Evolutionary conservation across 2,113 vertebrate genomes (phyloP).

Genomic region (Turdus rufiventris): DNA sequence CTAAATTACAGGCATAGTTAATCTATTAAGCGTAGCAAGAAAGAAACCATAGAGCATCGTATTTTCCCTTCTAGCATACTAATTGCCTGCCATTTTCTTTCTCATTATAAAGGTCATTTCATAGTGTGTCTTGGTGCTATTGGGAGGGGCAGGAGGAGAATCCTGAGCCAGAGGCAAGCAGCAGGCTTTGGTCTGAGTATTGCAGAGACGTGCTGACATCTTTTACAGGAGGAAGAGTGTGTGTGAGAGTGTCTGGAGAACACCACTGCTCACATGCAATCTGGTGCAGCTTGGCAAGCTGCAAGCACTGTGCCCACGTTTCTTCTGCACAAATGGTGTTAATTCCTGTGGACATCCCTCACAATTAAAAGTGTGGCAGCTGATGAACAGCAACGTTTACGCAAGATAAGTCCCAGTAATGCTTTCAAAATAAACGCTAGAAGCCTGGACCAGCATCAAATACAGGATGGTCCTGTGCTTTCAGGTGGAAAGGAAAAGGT

Average conservation of each 20-base stretch:
- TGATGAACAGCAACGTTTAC: not conserved
- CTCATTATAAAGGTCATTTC: conserved; percentile 22
- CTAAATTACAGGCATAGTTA: conserved; percentile 31
- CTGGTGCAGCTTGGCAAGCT: not conserved
- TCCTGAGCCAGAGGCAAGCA: not conserved
- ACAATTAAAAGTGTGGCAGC: not conserved
- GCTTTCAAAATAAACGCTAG: conserved; percentile 3
- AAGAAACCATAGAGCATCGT: not conserved
- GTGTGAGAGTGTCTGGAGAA: not conserved
- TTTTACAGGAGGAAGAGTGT: not conserved
- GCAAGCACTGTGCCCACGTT: not conserved
- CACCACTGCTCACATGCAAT: not conserved
- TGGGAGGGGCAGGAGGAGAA: not conserved
- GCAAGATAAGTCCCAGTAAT: not conserved
- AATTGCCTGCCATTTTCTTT: conserved; percentile 21
- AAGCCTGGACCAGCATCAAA: not conserved
- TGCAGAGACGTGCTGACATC: not conserved
- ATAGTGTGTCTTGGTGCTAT: not conserved
- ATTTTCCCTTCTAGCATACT: conserved; percentile 20
- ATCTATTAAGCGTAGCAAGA: conserved; percentile 32
- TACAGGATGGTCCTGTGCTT: not conserved
- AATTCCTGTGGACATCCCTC: conserved; percentile 43
- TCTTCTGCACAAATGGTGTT: not conserved
- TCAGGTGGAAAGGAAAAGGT: not conserved
- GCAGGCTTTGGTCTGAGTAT: not conserved